These are phyloP conservation scores for Athene cunicularia DNA, from an alignment of 2,113 vertebrate species.

Conservation along the genomic window DNA sequence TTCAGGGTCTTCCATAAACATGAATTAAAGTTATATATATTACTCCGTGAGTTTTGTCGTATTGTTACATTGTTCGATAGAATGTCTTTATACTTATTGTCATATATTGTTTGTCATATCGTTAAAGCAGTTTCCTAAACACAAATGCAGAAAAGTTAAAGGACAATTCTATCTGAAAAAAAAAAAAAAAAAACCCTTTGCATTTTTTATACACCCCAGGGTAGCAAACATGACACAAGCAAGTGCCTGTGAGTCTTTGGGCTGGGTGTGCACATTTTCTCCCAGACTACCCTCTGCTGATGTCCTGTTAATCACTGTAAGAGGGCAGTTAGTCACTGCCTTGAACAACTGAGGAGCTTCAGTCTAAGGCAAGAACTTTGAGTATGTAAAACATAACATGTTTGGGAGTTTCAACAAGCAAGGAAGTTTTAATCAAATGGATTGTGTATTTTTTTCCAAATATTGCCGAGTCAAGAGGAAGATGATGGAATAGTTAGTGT, in stretches of 20 bases:
- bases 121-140: neutral
- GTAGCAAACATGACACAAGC: neutral
- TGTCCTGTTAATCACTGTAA: neutral
- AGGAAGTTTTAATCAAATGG: neutral
- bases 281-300: neutral
- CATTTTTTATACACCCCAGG: neutral
- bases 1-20: constrained; percentile 24
- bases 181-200: neutral
- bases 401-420: neutral
- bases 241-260: neutral
- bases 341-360: neutral
- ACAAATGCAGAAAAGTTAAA: neutral
- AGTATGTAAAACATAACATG: neutral
- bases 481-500: neutral
- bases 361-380: neutral
- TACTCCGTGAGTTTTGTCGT: neutral
- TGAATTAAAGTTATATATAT: constrained; percentile 27
- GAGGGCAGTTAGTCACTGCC: neutral
- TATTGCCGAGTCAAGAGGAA: neutral
- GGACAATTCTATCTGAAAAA: neutral
- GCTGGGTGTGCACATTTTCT: neutral
- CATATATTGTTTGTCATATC: neutral
- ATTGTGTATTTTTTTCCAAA: neutral
- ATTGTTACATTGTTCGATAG: neutral
- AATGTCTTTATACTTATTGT: neutral